Percentiles rank a stretch among this genome's conserved stretches.
These are phyloP conservation scores for Ptychodera flava DNA, from an alignment of 35 echinoderm and acorn worm genomes.

Conservation along the genomic window DNA sequence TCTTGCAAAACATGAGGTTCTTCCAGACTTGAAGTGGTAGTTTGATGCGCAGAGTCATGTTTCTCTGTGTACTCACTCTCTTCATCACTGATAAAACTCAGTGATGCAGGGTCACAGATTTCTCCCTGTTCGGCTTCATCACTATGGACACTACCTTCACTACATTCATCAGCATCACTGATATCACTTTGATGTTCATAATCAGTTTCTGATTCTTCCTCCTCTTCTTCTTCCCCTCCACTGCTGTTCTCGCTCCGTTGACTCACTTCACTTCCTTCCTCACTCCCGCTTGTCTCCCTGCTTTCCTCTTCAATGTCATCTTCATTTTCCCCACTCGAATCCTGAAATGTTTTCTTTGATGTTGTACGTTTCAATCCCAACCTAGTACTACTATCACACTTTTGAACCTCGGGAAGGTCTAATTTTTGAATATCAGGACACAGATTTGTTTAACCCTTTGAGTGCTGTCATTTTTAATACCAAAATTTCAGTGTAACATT, in stretches of 20 bases:
- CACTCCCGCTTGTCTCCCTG: slow-evolving; percentile 9
- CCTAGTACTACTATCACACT: too few relatives aligned
- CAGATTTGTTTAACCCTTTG: too few relatives aligned
- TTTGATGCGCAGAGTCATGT: background rate
- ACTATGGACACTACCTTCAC: slow-evolving; percentile 7
- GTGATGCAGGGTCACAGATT: background rate
- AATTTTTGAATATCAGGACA: too few relatives aligned
- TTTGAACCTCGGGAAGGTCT: too few relatives aligned
- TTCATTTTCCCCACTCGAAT: slow-evolving; percentile 36
- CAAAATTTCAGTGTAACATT: too few relatives aligned
- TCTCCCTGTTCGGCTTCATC: slow-evolving; percentile 4
- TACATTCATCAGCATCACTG: background rate
- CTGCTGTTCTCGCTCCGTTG: slow-evolving; percentile 14
- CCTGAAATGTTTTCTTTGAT: too few relatives aligned
- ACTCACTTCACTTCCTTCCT: slow-evolving; percentile 9
- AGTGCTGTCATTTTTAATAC: too few relatives aligned
- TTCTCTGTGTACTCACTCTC: background rate
- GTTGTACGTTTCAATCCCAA: too few relatives aligned
- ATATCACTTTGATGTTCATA: background rate
- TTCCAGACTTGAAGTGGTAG: background rate
- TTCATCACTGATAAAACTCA: background rate
- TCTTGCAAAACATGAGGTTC: background rate
- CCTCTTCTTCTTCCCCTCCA: slow-evolving; percentile 18
- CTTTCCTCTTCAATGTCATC: slow-evolving; percentile 53
- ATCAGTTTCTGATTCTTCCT: slow-evolving; percentile 11